phyloP scores from a whole-genome alignment of 1,140 invertebrate species.

The Heliconius congener region DNA sequence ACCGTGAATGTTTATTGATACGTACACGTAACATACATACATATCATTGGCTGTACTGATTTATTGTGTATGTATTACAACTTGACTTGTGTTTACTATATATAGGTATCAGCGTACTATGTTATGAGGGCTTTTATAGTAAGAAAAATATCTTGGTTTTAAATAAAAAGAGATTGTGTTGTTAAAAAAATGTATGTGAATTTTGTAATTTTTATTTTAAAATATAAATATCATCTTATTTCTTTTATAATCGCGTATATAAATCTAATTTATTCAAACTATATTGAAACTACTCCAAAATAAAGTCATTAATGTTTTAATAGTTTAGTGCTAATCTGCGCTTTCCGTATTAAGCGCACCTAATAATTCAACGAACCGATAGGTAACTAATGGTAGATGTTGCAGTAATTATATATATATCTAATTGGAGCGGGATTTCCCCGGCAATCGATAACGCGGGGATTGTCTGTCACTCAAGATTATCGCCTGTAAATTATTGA shows the following conservation, averaged over 20 bases:
- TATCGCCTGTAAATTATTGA: slow-evolving; percentile 16
- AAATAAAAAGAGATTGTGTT: too few relatives aligned
- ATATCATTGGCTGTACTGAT: not conserved
- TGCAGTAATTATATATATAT: slow-evolving; percentile 14
- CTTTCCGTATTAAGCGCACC: not conserved
- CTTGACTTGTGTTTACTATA: not conserved
- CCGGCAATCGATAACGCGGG: slow-evolving; percentile 11
- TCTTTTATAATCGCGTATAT: not conserved
- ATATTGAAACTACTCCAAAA: slow-evolving; percentile 3
- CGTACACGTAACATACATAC: slow-evolving; percentile 12
- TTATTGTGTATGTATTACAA: not conserved
- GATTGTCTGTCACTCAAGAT: slow-evolving; percentile 19
- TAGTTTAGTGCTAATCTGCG: not conserved
- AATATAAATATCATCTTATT: too few relatives aligned
- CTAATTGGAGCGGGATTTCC: slow-evolving; percentile 14
- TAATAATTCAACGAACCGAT: slow-evolving; percentile 14
- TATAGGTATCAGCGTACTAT: not conserved
- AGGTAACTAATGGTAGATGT: slow-evolving; percentile 1
- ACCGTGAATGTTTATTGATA: slow-evolving; percentile 26
- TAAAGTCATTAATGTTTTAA: not conserved
- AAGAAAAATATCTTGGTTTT: too few relatives aligned
- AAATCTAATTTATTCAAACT: not conserved
- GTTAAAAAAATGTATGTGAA: too few relatives aligned
- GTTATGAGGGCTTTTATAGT: not conserved
- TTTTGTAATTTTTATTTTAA: too few relatives aligned